A percentile compares a stretch with the other conserved stretches of the same genome.
Evolutionary conservation across 1,140 invertebrate genomes (phyloP).

Genomic region (Heliconius melpomene): DNA sequence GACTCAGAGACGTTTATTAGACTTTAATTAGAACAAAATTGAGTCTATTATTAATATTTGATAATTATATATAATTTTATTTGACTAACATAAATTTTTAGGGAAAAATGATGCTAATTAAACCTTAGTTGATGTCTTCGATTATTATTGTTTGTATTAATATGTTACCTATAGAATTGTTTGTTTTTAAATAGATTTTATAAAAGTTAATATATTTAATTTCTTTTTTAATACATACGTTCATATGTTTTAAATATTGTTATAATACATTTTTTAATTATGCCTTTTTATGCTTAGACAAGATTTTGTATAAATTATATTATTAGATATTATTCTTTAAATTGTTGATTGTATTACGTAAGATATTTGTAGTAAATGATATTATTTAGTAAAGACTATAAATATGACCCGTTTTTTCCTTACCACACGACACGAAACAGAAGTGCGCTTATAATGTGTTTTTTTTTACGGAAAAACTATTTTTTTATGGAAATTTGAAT

Average conservation of each 20-base stretch:
- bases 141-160: not conserved
- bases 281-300: not conserved
- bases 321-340: not conserved
- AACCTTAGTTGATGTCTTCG: not conserved
- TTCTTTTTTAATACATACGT: not conserved
- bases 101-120: not conserved
- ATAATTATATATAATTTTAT: too few species aligned
- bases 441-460: too few species aligned
- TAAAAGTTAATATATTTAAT: not conserved
- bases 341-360: not conserved
- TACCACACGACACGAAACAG: too few species aligned
- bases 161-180: too few species aligned
- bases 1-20: too few species aligned
- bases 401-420: too few species aligned
- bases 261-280: not conserved
- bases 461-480: too few species aligned
- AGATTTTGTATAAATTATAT: not conserved
- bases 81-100: too few species aligned
- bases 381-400: constrained; percentile 21
- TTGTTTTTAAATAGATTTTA: too few species aligned
- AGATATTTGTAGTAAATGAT: constrained; percentile 16
- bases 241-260: not conserved
- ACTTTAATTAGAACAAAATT: too few species aligned
- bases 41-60: too few species aligned
- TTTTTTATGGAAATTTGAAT: too few species aligned